Evolutionary conservation across 2,888 invertebrate species (phyloP).

Genomic region (Campoplex nolae): DNA sequence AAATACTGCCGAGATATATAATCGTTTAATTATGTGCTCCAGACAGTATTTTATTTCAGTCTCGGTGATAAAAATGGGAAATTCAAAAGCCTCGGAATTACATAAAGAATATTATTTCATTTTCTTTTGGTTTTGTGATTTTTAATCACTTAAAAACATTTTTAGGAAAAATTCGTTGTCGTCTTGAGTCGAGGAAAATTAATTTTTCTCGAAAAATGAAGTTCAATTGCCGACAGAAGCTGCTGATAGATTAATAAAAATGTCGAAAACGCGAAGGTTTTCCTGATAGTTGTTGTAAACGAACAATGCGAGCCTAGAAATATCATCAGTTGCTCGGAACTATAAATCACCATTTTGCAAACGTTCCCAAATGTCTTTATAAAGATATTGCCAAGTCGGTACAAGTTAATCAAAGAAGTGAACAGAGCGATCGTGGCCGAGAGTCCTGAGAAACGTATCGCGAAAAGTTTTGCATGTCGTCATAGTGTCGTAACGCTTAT

Average conservation of each 20-base stretch:
- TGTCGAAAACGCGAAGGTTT: too few species aligned
- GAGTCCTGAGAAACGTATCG: slow-evolving; percentile 44
- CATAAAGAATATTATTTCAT: neutral
- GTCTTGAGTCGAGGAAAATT: neutral
- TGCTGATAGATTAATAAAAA: neutral
- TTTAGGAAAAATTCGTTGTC: neutral
- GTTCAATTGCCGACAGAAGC: too few species aligned
- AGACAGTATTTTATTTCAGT: slow-evolving; percentile 12
- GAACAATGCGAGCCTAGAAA: neutral
- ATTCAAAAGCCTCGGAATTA: neutral
- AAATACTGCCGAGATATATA: slow-evolving; percentile 7
- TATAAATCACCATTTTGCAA: neutral
- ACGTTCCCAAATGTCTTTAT: neutral
- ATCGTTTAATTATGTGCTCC: neutral
- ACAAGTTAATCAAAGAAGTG: neutral
- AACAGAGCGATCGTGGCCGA: slow-evolving; percentile 21
- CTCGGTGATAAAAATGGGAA: neutral
- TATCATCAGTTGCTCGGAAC: neutral
- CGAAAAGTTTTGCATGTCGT: slow-evolving; percentile 16
- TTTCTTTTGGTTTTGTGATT: neutral
- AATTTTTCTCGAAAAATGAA: neutral
- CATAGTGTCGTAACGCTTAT: neutral
- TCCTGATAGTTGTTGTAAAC: too few species aligned
- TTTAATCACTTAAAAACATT: neutral
- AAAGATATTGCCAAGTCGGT: neutral